These are phyloP conservation scores for Rhogogaster chlorosoma DNA, from an alignment of 2,888 invertebrate genomes.

Conservation along the genomic window DNA sequence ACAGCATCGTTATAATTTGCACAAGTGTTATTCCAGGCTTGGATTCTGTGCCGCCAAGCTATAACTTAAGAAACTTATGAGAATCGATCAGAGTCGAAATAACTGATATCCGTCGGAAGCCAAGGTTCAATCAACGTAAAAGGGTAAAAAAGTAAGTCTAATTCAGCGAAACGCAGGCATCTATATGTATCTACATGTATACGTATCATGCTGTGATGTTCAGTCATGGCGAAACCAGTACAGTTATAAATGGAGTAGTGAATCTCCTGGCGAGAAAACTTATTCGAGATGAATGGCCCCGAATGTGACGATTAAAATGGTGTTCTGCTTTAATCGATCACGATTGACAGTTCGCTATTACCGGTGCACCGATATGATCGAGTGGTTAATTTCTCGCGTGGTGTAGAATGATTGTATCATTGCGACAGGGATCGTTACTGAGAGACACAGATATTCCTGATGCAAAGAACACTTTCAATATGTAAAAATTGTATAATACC, in stretches of 20 bases:
- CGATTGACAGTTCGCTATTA: neutral
- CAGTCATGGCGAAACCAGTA: neutral
- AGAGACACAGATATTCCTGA: neutral
- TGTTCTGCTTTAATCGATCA: neutral
- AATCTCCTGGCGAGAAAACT: neutral
- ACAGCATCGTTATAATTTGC: neutral
- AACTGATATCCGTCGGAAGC: neutral
- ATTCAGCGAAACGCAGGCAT: neutral
- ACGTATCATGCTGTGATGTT: neutral
- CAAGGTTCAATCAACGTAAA: constrained; percentile 10
- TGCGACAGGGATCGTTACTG: neutral
- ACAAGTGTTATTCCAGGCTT: neutral
- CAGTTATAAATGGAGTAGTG: neutral
- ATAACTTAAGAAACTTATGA: neutral
- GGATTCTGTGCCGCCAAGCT: neutral
- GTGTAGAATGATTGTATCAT: neutral
- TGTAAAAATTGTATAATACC: neutral
- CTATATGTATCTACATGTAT: neutral
- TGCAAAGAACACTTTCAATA: neutral
- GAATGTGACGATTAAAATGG: neutral
- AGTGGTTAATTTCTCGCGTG: neutral
- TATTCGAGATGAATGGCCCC: neutral
- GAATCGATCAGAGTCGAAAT: neutral
- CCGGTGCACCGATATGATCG: neutral
- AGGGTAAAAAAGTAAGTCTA: constrained; percentile 5